phyloP scores from a whole-genome alignment of 1,140 invertebrate genomes.

The Sminthurides bifidus region DNA sequence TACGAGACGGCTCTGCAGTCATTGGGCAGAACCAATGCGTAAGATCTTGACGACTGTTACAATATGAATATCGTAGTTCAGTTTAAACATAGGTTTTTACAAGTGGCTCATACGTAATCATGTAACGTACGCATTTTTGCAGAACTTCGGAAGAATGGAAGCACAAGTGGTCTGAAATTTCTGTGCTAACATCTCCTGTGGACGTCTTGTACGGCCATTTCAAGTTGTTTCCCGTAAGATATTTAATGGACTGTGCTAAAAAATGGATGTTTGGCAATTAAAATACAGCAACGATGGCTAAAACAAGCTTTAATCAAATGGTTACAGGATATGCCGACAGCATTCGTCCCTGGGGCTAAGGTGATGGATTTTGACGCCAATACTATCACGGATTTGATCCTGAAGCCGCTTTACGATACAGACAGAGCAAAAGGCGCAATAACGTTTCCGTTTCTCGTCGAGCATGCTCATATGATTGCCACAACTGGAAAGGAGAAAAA shows the following conservation, averaged over 20 bases:
- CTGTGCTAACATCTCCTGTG: slow-evolving; percentile 25
- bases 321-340: slow-evolving; percentile 28
- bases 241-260: neutral
- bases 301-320: too few species aligned
- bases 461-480: slow-evolving; percentile 19
- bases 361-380: slow-evolving; percentile 21
- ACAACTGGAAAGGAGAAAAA: slow-evolving; percentile 17
- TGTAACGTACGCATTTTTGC: neutral
- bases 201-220: slow-evolving; percentile 31
- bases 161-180: slow-evolving; percentile 28
- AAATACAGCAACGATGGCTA: too few species aligned
- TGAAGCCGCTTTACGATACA: slow-evolving; percentile 26
- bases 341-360: slow-evolving; percentile 20
- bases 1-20: slow-evolving; percentile 29
- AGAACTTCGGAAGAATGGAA: slow-evolving; percentile 23
- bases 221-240: slow-evolving; percentile 28
- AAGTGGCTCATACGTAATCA: neutral
- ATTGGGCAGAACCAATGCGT: slow-evolving; percentile 25
- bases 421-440: slow-evolving; percentile 27
- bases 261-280: neutral
- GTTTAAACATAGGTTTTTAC: neutral
- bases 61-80: too few species aligned
- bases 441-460: slow-evolving; percentile 20
- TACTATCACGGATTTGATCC: slow-evolving; percentile 26
- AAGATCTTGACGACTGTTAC: slow-evolving; percentile 2